Evolutionary conservation across 2,797 vertebrate species (phyloP).

Genomic region (Dryobates pubescens): DNA sequence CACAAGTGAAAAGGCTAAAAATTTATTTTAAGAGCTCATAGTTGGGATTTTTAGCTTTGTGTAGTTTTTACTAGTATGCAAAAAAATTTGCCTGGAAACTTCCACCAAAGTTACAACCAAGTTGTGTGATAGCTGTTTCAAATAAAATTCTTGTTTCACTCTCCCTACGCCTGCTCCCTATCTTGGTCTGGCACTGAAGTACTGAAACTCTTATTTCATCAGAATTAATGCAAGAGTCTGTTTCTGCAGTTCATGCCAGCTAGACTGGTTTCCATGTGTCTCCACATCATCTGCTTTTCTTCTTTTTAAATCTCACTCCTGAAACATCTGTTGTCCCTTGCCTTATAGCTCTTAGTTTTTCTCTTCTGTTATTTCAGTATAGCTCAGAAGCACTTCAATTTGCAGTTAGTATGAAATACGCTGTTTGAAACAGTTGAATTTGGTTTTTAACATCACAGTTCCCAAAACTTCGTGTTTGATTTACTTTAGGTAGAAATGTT

Average conservation of each 20-base stretch:
- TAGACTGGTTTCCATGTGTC: slow-evolving; percentile 57
- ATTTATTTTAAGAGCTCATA: not conserved
- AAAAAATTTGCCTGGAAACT: slow-evolving; percentile 1
- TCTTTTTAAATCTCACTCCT: slow-evolving; percentile 24
- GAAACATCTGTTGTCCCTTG: slow-evolving; percentile 61
- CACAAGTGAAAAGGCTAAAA: not conserved
- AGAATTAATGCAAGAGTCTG: slow-evolving; percentile 46
- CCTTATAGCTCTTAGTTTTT: slow-evolving; percentile 10
- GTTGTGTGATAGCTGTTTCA: slow-evolving; percentile 63
- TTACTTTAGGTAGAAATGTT: slow-evolving; percentile 20
- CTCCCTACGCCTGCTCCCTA: slow-evolving; percentile 36
- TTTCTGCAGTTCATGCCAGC: slow-evolving; percentile 57
- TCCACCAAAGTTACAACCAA: slow-evolving; percentile 17
- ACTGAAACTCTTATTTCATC: slow-evolving; percentile 65
- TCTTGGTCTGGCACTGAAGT: slow-evolving; percentile 67
- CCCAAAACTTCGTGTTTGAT: not conserved
- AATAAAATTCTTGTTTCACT: slow-evolving; percentile 67
- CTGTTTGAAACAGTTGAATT: not conserved
- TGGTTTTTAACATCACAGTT: not conserved
- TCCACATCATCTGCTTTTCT: slow-evolving; percentile 43
- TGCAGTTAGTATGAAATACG: not conserved
- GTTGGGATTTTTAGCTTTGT: not conserved
- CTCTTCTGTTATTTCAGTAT: slow-evolving; percentile 13
- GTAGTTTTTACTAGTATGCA: not conserved
- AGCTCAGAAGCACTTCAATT: slow-evolving; percentile 15